phyloP scores from a whole-genome alignment of 2,113 vertebrate genomes.

The Chiloscyllium plagiosum region DNA sequence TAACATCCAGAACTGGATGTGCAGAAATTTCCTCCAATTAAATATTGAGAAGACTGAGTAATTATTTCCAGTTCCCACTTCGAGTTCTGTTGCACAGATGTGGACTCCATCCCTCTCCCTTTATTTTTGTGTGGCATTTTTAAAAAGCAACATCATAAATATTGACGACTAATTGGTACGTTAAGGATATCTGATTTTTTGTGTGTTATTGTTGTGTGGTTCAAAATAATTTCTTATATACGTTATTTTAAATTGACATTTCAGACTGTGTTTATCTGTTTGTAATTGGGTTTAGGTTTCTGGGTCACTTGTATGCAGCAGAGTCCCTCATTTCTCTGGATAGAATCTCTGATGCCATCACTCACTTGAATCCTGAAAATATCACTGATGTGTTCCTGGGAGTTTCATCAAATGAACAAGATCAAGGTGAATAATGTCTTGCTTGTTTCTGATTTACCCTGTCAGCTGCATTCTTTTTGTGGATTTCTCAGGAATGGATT shows the following conservation, averaged over 20 bases:
- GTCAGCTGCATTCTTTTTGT: neutral
- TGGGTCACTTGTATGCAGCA: slow-evolving; percentile 93
- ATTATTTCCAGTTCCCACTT: neutral
- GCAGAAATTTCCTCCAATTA: too few species aligned
- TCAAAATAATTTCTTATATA: neutral
- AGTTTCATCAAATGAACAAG: slow-evolving; percentile 81
- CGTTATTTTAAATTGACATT: slow-evolving; percentile 37
- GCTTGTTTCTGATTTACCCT: slow-evolving; percentile 42
- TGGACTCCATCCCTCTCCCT: too few species aligned
- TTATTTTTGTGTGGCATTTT: neutral
- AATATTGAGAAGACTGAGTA: neutral
- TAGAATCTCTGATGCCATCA: slow-evolving; percentile 94
- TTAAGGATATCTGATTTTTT: neutral
- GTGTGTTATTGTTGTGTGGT: neutral
- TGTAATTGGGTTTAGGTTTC: slow-evolving; percentile 66
- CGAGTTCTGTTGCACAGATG: neutral
- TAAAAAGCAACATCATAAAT: neutral
- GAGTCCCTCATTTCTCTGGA: slow-evolving; percentile 97
- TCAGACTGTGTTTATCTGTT: slow-evolving; percentile 12
- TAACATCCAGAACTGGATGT: too few species aligned
- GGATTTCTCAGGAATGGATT: neutral
- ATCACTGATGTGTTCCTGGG: slow-evolving; percentile 91
- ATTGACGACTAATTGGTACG: neutral
- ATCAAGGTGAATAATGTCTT: slow-evolving; percentile 76
- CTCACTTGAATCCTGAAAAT: slow-evolving; percentile 93